Conservation (phyloP, 2,888 invertebrate species). For the Trichopria drosophilae region DNA sequence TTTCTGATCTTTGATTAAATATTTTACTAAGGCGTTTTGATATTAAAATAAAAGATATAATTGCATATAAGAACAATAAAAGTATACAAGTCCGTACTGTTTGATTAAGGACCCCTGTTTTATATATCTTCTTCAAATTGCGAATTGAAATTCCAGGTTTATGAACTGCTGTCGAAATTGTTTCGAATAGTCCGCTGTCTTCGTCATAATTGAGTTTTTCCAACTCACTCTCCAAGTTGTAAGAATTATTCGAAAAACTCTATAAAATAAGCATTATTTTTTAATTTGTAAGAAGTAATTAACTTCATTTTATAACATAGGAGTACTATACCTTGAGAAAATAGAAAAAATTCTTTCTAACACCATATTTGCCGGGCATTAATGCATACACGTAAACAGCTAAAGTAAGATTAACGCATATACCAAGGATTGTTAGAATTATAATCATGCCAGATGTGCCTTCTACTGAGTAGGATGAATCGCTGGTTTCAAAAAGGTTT, state of each 20-base stretch:
- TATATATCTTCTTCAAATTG: slow-evolving; percentile 57
- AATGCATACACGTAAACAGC: slow-evolving; percentile 85
- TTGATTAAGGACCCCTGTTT: slow-evolving; percentile 38
- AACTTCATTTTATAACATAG: no score
- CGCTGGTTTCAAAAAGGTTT: slow-evolving; percentile 49
- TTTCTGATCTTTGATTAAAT: no score
- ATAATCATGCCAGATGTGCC: slow-evolving; percentile 67
- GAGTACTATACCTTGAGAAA: slow-evolving; percentile 43
- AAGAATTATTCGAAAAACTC: no score
- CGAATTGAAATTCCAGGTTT: slow-evolving; percentile 59
- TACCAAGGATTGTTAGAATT: slow-evolving; percentile 69
- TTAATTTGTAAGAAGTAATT: no score
- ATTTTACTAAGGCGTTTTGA: no score
- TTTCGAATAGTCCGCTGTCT: slow-evolving; percentile 49
- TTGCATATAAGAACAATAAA: no score
- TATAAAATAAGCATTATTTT: no score
- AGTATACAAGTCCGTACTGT: no score
- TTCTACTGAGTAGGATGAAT: slow-evolving; percentile 24
- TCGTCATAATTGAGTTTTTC: slow-evolving; percentile 39
- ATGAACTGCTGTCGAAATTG: slow-evolving; percentile 41
- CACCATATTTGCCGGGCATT: slow-evolving; percentile 80
- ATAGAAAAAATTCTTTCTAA: slow-evolving; percentile 81
- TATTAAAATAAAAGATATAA: no score
- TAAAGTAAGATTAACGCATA: slow-evolving; percentile 70
- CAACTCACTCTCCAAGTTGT: no score